Evolutionary conservation across 2,113 vertebrate species (phyloP), one percentile per base, ranked within the genome.

Genomic region (Mionectes macconnelli): DNA sequence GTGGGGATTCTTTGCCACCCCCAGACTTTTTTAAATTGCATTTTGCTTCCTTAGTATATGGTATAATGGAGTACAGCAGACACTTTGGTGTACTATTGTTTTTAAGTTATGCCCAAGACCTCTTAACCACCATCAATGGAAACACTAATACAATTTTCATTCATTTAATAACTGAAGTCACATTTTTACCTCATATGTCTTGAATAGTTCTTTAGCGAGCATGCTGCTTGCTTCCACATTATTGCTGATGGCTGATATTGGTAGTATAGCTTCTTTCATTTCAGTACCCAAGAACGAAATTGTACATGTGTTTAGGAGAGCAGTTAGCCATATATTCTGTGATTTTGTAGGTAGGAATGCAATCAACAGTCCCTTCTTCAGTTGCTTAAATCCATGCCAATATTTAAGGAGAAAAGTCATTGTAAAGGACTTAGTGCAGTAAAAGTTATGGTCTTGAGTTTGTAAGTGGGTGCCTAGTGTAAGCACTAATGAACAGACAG

Each of bases 1-100:
- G 75, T 77, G 80, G 62, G 87, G 77, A 96, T 93, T 76, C 72
- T 69, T 90, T 52, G 62, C 27, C 81, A 94, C 19, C 53, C 50
- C 4, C 2, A 2, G 39, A 31, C 60, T 87, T 94, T 84, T 90
- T 45, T 4, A 83, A 87, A 78, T 88, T 64, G 31, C 31, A 23
- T 72, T 82, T 91, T 84, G 88, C 40, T 81, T 94, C 63, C 33
- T 44, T 91, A 73, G 76, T 75, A 55, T 66, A n/a, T 63, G 40
- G 37, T 87, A 27, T 75, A 59, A 78, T 33, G 42, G 40, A 59
- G 39, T 89, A 33, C 47, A 84, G 60, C 17, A 40, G 86, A 40
- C 42, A 84, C 55, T 74, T 93, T n/a, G 11, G 40, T 78, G 13
- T 92, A 52, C 31, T 30, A 39, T 31, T 64, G 37, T 62, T 86